Evolutionary conservation across 2,888 invertebrate genomes (phyloP).

Genomic region (Tetragnatha montana): DNA sequence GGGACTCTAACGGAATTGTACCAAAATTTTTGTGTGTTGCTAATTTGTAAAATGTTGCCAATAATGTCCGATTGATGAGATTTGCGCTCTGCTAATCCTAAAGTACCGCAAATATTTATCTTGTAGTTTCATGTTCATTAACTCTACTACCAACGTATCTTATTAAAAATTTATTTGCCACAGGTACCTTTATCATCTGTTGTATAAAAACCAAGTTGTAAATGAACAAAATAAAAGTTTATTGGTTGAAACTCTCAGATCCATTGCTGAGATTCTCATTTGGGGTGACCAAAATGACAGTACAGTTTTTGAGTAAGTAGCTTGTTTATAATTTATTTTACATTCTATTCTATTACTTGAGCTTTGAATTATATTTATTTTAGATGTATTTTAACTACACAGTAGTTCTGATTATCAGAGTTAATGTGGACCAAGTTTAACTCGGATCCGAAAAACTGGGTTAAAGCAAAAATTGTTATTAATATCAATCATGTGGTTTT

Average conservation of each 20-base stretch:
- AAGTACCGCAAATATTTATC: neutral
- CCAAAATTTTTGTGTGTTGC: too few relatives aligned
- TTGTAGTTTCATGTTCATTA: slow-evolving; percentile 3
- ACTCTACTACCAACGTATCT: slow-evolving; percentile 30
- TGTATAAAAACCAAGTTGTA: slow-evolving; percentile 95
- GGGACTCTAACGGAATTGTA: too few relatives aligned
- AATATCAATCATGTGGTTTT: too few relatives aligned
- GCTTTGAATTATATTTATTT: too few relatives aligned
- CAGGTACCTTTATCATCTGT: slow-evolving; percentile 91
- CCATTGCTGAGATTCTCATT: slow-evolving; percentile 98
- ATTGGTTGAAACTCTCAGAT: slow-evolving; percentile 95
- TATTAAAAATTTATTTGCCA: slow-evolving; percentile 71
- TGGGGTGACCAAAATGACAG: slow-evolving; percentile 99
- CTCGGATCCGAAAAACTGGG: too few relatives aligned
- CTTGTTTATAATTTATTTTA: neutral
- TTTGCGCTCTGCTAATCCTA: neutral
- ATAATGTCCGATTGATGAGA: too few relatives aligned
- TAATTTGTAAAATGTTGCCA: too few relatives aligned
- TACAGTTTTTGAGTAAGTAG: slow-evolving; percentile 97
- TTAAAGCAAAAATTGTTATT: too few relatives aligned
- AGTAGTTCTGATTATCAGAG: too few relatives aligned
- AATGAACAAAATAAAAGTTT: slow-evolving; percentile 95
- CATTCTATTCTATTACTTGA: too few relatives aligned
- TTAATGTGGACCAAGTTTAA: too few relatives aligned
- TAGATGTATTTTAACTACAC: too few relatives aligned